phyloP scores from a whole-genome alignment of 1,140 invertebrate genomes.

The Nomia melanderi region DNA sequence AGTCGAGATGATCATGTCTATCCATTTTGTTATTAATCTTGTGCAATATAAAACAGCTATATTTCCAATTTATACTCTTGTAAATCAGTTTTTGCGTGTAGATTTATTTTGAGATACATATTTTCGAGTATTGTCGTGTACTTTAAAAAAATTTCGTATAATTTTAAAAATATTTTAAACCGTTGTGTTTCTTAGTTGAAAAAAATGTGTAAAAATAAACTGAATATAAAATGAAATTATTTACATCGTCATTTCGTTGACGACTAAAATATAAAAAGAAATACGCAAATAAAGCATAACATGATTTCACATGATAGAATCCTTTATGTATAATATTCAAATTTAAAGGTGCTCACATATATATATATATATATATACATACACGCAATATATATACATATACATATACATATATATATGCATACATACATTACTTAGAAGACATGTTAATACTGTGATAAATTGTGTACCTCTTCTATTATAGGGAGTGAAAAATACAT shows the following conservation, averaged over 20 bases:
- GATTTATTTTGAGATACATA: background rate
- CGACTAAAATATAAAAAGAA: background rate
- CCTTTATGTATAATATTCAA: background rate
- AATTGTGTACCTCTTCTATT: slow-evolving; percentile 1
- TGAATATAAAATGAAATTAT: slow-evolving; percentile 26
- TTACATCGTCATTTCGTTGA: background rate
- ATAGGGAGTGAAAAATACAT: slow-evolving; percentile 9
- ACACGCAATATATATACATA: background rate
- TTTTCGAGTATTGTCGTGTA: background rate
- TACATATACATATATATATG: background rate
- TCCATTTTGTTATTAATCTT: too few species aligned
- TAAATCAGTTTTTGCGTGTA: too few species aligned
- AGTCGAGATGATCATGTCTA: too few species aligned
- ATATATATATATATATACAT: too few species aligned
- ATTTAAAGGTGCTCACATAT: background rate
- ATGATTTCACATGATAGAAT: background rate
- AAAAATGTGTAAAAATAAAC: slow-evolving; percentile 25
- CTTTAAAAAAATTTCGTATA: background rate
- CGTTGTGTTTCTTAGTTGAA: background rate
- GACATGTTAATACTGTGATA: slow-evolving; percentile 3
- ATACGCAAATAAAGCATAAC: background rate
- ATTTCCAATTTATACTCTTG: too few species aligned
- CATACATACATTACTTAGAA: background rate
- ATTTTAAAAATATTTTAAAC: slow-evolving; percentile 19
- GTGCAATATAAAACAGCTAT: too few species aligned